Evolutionary conservation across 2,888 invertebrate species (phyloP), one percentile per base, ranked within the genome.

Genomic region (Rambutsinella grinnellia): DNA sequence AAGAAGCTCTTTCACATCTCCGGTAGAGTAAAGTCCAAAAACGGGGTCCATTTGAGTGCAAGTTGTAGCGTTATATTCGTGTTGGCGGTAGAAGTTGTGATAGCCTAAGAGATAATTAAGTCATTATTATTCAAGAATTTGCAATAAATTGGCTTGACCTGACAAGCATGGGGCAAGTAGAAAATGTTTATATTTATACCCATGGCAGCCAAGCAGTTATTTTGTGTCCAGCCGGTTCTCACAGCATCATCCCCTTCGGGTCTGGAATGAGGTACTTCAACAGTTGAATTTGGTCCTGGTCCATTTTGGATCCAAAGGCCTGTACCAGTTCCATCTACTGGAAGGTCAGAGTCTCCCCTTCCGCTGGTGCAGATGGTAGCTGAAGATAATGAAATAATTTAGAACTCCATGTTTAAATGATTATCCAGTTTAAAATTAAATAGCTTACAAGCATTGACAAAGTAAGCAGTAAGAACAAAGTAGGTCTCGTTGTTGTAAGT

Each of bases 171-270:
- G n/a, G n/a, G n/a, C n/a, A n/a, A n/a, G n/a, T n/a, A n/a, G n/a
- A n/a, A n/a, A n/a, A n/a, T n/a, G n/a, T n/a, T n/a, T n/a, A n/a
- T n/a, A 17, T 13, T 23, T 44, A 2, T 60, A 76, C 81, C 82
- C 82, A 82, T 82, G n/a, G 70, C 75, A 21, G 65, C 61, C 44
- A 81, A 80, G 49, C 82, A 82, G 15, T 71, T 61, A n/a, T 81
- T 81, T 27, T 76, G 47, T 6, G 81, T 75, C 79, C 79, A 83
- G 53, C 74, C 76, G n/a, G 65, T 28, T 2, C 6, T 61, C 28
- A 54, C 57, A 13, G 72, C 79, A 1, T 68, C 71, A 10, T 62
- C 47, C 17, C 46, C 62, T 13, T 24, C 53, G 17, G 36, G 57
- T 17, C 81, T 28, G 46, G 49, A 68, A 24, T 27, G 13, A 0